Evolutionary conservation across 2,113 vertebrate genomes (phyloP), one percentile per base, ranked within the genome.

Genomic region (Phylloscopus whistleri): DNA sequence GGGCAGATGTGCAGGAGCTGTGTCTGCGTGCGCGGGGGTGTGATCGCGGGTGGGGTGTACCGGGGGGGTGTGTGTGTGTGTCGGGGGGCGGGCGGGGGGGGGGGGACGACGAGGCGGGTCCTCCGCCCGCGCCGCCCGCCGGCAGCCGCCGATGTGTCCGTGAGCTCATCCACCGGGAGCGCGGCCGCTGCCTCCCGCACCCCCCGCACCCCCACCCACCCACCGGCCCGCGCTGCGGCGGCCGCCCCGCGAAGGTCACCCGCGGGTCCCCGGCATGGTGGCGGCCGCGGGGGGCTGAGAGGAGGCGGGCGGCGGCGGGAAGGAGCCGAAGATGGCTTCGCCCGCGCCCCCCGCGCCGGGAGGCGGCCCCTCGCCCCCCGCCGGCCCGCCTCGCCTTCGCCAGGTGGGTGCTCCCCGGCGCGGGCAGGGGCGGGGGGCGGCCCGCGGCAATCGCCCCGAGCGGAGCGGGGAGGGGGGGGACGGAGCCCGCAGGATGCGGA

Each of bases 361-460:
- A 87, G 97, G 96, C 95, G 97, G 95, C 93, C 96, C 96, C 67
- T 96, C 89, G 46, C 97, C 97, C 75, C 96, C 94, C 70, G 97
- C 89, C 95, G 90, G 96, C 91, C 96, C 97, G 73, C 89, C 97
- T 56, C 97, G 96, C 93, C 96, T 97, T 95, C 98, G 97, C 90
- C 98, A 98, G 98, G 98, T 98, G 97, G 97, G 98, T 98, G 72
- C 60, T 55, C n/a, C 60, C 77, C 51, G 56, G 67, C 66, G 35
- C 44, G 48, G 86, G 35, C 28, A 21, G 76, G 74, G 76, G 37
- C 60, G n/a, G 46, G 62, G 37, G 69, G 52, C 27, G 37, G n/a
- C 62, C 77, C 24, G 43, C 52, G 62, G 72, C 53, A 17, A 20
- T 6, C 39, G 9, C 13, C 26, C 52, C 39, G 28, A 7, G 16